Conservation (phyloP, 2,113 vertebrate genomes). For the Delphinapterus leucas region DNA sequence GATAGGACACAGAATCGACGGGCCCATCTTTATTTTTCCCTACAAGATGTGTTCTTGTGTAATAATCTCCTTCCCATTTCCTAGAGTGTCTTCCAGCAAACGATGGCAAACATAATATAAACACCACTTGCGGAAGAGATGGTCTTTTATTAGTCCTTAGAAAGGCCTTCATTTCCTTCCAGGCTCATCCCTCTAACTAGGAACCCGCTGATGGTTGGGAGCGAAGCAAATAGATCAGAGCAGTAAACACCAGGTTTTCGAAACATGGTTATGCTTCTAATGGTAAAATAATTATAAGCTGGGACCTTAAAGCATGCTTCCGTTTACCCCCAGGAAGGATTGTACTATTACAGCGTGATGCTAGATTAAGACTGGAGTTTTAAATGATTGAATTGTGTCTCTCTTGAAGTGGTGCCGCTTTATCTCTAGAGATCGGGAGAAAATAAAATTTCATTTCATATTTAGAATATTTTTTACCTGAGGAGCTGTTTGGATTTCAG, state of each 20-base stretch:
- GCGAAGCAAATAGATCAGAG: conserved; percentile 78
- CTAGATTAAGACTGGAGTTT: conserved; percentile 35
- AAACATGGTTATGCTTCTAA: conserved; percentile 76
- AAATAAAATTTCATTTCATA: conserved; percentile 40
- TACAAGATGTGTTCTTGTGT: conserved; percentile 56
- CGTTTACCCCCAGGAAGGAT: conserved; percentile 78
- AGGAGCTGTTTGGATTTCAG: conserved; percentile 4
- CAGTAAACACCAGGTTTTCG: conserved; percentile 73
- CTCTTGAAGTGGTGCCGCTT: conserved; percentile 31
- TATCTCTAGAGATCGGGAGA: conserved; percentile 8
- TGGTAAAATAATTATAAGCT: conserved; percentile 74
- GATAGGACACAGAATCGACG: conserved; percentile 36
- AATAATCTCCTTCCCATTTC: conserved; percentile 75
- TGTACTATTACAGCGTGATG: conserved; percentile 26
- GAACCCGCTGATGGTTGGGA: conserved; percentile 72
- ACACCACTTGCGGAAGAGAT: conserved; percentile 74
- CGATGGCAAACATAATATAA: conserved; percentile 77
- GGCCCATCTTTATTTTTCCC: conserved; percentile 74
- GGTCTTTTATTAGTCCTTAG: conserved; percentile 71
- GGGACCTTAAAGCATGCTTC: conserved; percentile 73
- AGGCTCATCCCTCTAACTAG: conserved; percentile 58
- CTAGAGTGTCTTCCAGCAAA: conserved; percentile 71
- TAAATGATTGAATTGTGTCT: conserved; percentile 16
- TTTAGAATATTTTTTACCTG: neutral
- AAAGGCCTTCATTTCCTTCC: conserved; percentile 76